Percentiles rank a stretch among this genome's conserved stretches.
Conservation (phyloP, 2,797 vertebrate species). For the Platalea minor region DNA sequence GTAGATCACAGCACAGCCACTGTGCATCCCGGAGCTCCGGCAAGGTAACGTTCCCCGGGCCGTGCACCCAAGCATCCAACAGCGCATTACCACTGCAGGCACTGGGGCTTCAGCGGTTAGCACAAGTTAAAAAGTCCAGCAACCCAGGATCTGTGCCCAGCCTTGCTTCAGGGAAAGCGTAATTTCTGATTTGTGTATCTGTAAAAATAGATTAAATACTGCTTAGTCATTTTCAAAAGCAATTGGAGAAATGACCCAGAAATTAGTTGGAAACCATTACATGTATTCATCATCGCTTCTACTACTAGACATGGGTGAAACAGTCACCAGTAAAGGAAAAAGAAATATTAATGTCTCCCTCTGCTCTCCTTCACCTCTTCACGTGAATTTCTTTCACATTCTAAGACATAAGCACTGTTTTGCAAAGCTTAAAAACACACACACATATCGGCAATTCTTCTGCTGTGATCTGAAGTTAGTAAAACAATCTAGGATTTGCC, state of each 20-base stretch:
- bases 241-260: slow-evolving; percentile 34
- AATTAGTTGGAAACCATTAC: background rate
- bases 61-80: background rate
- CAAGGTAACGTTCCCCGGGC: background rate
- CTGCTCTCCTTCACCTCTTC: background rate
- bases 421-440: background rate
- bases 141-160: background rate
- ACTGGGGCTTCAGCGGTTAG: background rate
- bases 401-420: background rate
- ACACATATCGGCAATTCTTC: background rate
- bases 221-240: slow-evolving; percentile 31
- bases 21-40: rapidly evolving
- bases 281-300: background rate
- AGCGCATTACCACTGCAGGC: rapidly evolving
- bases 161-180: background rate
- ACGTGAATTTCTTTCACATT: background rate
- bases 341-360: background rate
- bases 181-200: background rate
- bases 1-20: background rate
- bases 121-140: background rate
- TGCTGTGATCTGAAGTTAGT: background rate
- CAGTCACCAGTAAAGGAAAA: background rate
- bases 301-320: background rate
- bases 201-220: slow-evolving; percentile 14
- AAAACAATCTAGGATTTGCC: background rate